A percentile compares a stretch with the other conserved stretches of the same genome.
Evolutionary conservation across 1,140 invertebrate species (phyloP).

Genomic region (Rhopalosiphum maidis): DNA sequence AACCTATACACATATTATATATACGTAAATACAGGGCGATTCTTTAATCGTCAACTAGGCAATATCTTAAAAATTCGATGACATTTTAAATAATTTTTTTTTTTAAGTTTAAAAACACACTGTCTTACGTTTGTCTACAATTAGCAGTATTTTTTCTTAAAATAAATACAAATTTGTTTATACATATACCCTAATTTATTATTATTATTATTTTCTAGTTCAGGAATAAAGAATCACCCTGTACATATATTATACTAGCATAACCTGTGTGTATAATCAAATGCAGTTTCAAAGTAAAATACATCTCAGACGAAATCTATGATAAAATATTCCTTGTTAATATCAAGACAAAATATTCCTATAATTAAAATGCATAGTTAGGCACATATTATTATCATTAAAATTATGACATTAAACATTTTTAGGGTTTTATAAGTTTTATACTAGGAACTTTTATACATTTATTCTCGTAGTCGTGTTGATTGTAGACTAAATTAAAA

Average conservation of each 20-base stretch:
- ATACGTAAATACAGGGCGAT: not conserved
- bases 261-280: not conserved
- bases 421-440: not conserved
- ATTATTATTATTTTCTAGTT: not conserved
- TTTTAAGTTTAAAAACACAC: not conserved
- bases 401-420: not conserved
- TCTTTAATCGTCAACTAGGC: not conserved
- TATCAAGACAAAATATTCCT: no score
- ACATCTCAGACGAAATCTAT: not conserved
- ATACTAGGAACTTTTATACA: not conserved
- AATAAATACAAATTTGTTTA: not conserved
- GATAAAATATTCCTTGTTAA: not conserved
- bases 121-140: not conserved
- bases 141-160: not conserved
- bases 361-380: not conserved
- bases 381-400: not conserved
- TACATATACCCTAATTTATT: not conserved
- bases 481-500: not conserved
- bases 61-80: not conserved
- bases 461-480: not conserved
- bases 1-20: not conserved
- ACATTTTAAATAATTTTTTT: not conserved
- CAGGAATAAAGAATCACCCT: not conserved
- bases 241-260: not conserved
- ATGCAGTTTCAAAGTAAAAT: constrained; percentile 1